Evolutionary conservation across 1,140 invertebrate genomes (phyloP).

Genomic region (Sinonovacula constricta): DNA sequence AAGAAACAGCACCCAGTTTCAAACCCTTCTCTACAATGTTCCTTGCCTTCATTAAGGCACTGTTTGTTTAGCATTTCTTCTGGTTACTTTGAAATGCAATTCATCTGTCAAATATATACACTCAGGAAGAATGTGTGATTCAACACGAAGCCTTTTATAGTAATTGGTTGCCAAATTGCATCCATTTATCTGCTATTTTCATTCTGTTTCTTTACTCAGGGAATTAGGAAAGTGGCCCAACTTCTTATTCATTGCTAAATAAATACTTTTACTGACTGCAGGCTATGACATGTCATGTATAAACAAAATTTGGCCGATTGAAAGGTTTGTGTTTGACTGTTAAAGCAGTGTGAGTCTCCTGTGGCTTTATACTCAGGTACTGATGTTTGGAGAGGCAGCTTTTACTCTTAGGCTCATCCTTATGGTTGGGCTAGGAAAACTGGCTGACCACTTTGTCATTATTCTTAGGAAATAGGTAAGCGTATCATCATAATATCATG

Average conservation of each 20-base stretch:
- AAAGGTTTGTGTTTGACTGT: constrained; percentile 15
- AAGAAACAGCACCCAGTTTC: too few species aligned
- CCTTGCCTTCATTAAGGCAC: constrained; percentile 26
- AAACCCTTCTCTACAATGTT: too few species aligned
- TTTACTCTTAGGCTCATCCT: too few species aligned
- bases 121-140: background rate
- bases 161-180: constrained; percentile 45
- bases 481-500: too few species aligned
- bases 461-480: too few species aligned
- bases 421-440: too few species aligned
- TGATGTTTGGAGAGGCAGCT: too few species aligned
- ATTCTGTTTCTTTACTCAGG: background rate
- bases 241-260: constrained; percentile 19
- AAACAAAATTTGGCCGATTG: constrained; percentile 24
- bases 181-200: constrained; percentile 32
- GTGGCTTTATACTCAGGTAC: background rate
- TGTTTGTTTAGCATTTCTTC: background rate
- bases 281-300: background rate
- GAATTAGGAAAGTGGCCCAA: constrained; percentile 1
- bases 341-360: constrained; percentile 33
- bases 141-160: constrained; percentile 29
- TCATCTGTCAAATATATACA: constrained; percentile 2
- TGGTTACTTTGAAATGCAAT: constrained; percentile 7
- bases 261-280: constrained; percentile 3
- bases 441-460: too few species aligned